Base-by-base conservation (phyloP, 1,140 invertebrate species). In the Drosophila arizonae region DNA sequence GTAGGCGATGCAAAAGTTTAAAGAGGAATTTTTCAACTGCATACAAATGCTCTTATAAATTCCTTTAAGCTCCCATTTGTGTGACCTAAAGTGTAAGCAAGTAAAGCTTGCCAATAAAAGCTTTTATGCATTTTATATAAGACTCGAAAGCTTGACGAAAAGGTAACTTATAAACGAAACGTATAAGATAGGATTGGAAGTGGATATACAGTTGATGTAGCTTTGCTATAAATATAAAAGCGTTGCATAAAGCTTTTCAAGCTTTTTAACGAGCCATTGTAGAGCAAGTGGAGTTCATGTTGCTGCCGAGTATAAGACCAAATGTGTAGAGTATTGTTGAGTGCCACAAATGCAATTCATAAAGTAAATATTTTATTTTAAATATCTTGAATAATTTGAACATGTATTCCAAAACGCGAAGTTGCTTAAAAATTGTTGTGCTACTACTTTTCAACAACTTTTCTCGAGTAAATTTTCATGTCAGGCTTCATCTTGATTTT, bases 141-240 rank as follows among this genome's bases (percentile, higher is more conserved):
- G 36, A 57, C 5, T 17, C 13, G 5, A 45, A n/a, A 45, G n/a
- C 15, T 45, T 17, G 11, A 10, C 5, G 6, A 13, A 13, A 28
- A 11, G 11, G 2, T 13, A 9, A 15, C 50, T 10, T 17, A 24
- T n/a, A 55, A 24, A 26, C 2, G 5, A 0, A 30, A 1, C 17
- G 15, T 61, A 62, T 36, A 62, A 62, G 46, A 3, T 9, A 30
- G 2, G 41, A 13, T 41, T 43, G n/a, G 8, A n/a, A 36, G 11
- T 9, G 15, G 8, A 26, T 10, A 17, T 36, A 24, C n/a, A 61
- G 50, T 10, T 8, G 13, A 39, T n/a, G 30, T 50, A 21, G 17
- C 15, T 15, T n/a, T 24, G 45, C 45, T 24, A 62, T 36, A 51
- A 46, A 15, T 3, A 2, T 45, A 1, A 17, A 45, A 11, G 0